A percentile compares a stretch with the other conserved stretches of the same genome.
These are phyloP conservation scores for Acrocephalus arundinaceus DNA, from an alignment of 2,113 vertebrate genomes.

Conservation along the genomic window DNA sequence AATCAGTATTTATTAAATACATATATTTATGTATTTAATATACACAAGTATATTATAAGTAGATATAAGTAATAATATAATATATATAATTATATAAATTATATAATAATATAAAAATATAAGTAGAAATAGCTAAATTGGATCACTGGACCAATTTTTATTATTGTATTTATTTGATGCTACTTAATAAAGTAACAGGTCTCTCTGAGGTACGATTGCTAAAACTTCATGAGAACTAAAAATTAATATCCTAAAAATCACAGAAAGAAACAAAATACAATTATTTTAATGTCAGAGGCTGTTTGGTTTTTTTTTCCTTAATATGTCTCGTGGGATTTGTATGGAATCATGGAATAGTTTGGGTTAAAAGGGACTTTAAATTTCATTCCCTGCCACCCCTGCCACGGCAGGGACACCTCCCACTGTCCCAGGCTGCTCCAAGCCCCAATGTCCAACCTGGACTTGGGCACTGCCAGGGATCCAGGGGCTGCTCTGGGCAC, in stretches of 20 bases:
- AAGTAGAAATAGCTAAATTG: neutral
- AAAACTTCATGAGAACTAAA: neutral
- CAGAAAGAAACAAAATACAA: neutral
- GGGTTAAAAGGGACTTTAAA: fast-evolving
- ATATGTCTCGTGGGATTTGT: neutral
- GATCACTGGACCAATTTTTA: neutral
- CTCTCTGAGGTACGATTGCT: neutral
- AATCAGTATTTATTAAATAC: neutral
- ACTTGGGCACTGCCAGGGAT: neutral
- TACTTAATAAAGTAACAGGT: neutral
- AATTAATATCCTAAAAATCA: neutral
- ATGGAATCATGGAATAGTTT: neutral
- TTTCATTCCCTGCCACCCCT: fast-evolving
- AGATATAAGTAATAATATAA: too few relatives aligned
- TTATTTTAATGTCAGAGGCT: neutral
- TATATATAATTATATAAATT: too few relatives aligned
- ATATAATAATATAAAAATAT: too few relatives aligned
- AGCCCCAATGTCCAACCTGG: neutral
- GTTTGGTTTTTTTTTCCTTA: neutral
- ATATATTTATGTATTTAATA: too few relatives aligned
- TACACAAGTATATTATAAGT: too few relatives aligned
- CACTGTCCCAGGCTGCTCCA: neutral
- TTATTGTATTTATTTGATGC: neutral
- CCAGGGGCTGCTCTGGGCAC: neutral
- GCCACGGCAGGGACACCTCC: neutral